These are phyloP conservation scores for Hymenochirus boettgeri DNA, from an alignment of 2,113 vertebrate species.

Conservation along the genomic window DNA sequence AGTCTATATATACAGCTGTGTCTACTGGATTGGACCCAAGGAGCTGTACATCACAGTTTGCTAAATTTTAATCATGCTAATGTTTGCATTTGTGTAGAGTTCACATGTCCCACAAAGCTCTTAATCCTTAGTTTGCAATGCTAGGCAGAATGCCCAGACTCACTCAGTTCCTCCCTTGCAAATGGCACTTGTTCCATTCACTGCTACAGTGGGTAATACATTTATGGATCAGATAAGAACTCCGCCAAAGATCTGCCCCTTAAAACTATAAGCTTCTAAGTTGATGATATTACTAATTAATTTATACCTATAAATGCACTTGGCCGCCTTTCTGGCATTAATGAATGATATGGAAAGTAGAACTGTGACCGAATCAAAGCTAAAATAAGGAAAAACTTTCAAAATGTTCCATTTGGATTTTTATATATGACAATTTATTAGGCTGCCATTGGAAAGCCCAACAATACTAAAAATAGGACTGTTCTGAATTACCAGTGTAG, in stretches of 20 bases:
- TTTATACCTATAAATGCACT: constrained; percentile 21
- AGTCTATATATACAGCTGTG: constrained; percentile 48
- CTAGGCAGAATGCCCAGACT: constrained; percentile 54
- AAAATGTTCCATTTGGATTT: not conserved
- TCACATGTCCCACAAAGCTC: constrained; percentile 56
- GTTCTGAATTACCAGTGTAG: not conserved
- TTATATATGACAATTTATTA: not conserved
- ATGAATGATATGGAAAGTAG: not conserved
- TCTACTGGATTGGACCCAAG: constrained; percentile 50
- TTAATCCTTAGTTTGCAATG: constrained; percentile 57
- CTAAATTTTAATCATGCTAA: constrained; percentile 62
- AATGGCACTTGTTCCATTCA: constrained; percentile 48
- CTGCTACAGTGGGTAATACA: constrained; percentile 38
- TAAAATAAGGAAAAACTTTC: not conserved
- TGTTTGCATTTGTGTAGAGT: constrained; percentile 62
- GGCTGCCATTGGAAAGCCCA: not conserved
- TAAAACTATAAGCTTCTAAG: constrained; percentile 28
- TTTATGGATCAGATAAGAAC: constrained; percentile 57
- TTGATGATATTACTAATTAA: constrained; percentile 26
- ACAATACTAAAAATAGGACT: not conserved
- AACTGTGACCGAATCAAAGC: not conserved
- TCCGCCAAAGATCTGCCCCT: constrained; percentile 34
- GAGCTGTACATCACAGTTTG: constrained; percentile 50
- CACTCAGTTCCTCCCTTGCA: constrained; percentile 46
- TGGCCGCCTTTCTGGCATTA: constrained; percentile 1